Base-by-base conservation (phyloP, 2,797 vertebrate species). In the Pantherophis alleghaniensis region DNA sequence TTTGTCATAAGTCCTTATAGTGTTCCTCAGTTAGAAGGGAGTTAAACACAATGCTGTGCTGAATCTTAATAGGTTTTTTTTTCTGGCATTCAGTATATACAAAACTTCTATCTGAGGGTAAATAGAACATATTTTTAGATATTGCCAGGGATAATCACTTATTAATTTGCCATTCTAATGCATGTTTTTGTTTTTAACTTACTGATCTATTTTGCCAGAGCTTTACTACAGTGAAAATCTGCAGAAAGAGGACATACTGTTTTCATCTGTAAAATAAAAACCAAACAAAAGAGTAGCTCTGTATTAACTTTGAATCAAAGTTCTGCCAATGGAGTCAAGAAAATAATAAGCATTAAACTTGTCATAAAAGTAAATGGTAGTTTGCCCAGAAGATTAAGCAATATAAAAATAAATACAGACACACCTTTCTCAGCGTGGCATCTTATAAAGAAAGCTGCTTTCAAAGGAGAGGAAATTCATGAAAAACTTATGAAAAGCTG, bases 121-220 rank as follows among this genome's bases (percentile, higher is more conserved):
- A 95, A 90, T 93, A 88, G 53, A 96, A 92, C 93, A 94, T 93
- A 93, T 95, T 96, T 94, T 96, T 94, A 96, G 95, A 92, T 93
- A 86, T 86, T 96, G 93, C 94, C 96, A 96, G 86, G 95, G 94
- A 96, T 97, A 95, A 97, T 95, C 91, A 79, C 1, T 61, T 94
- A 79, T 89, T 97, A 94, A 96, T 97, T 97, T 97, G 96, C 95
- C 95, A 95, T 97, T 96, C 92, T 94, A 95, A 97, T 94, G 90
- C 93, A 96, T 93, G 93, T 28, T 57, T 91, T 91, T 83, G 24
- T 89, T 89, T 89, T 92, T 88, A 42, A 56, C 59, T 92, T 57
- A 60, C 60, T 6, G 32, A 56, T 87, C 88, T 92, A 66, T 90
- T 97, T 95, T 91, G 94, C 60, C 94, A 32, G 60, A 94, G 91